Evolutionary conservation across 53 echinoderm and acorn worm genomes (phyloP).

Genomic region (Glandiceps talaboti): DNA sequence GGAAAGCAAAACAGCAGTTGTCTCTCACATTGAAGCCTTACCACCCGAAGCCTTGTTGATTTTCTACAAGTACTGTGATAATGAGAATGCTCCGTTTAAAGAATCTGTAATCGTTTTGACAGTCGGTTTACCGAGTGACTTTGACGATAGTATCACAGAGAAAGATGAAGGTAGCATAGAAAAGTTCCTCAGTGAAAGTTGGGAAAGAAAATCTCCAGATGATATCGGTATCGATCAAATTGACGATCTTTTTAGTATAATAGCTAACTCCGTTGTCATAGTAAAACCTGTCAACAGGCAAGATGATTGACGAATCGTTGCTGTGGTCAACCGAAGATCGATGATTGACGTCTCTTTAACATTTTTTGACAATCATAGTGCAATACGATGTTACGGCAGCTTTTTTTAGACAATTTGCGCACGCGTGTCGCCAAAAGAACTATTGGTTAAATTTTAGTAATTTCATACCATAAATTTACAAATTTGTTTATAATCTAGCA

Average conservation of each 20-base stretch:
- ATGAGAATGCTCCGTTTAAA: slow-evolving; percentile 72
- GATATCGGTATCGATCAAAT: slow-evolving; percentile 46
- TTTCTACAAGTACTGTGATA: slow-evolving; percentile 87
- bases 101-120: slow-evolving; percentile 64
- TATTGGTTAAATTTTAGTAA: no score
- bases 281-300: no score
- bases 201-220: slow-evolving; percentile 26
- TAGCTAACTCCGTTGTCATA: slow-evolving; percentile 70
- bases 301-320: no score
- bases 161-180: slow-evolving; percentile 10
- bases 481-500: no score
- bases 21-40: slow-evolving; percentile 47
- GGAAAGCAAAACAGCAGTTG: slow-evolving; percentile 24
- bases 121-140: slow-evolving; percentile 20
- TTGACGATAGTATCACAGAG: slow-evolving; percentile 1
- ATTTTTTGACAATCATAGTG: no score
- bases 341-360: no score
- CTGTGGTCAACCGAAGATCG: no score
- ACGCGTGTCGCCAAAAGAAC: no score
- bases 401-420: no score
- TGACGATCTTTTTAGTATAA: slow-evolving; percentile 72
- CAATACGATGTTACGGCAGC: no score
- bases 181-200: slow-evolving; percentile 14
- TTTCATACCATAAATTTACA: no score
- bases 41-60: slow-evolving; percentile 70